A percentile compares a stretch with the other conserved stretches of the same genome.
Evolutionary conservation across 2,797 vertebrate species (phyloP).

Genomic region (Sebastes trivittatus): DNA sequence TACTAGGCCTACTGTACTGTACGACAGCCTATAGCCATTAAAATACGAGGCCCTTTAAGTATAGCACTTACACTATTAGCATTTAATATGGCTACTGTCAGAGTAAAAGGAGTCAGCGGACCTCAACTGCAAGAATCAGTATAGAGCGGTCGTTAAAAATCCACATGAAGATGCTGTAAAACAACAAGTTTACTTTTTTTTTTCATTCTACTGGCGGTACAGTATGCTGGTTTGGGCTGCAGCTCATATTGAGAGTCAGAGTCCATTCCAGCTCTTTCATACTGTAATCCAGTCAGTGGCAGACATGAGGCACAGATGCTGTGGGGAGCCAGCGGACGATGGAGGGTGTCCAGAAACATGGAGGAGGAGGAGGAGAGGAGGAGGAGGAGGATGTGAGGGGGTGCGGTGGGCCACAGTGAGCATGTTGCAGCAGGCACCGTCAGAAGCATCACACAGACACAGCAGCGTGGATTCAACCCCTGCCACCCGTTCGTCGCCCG

Average conservation of each 20-base stretch:
- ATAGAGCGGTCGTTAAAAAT: constrained; percentile 36
- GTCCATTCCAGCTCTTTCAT: constrained; percentile 58
- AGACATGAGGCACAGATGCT: constrained; percentile 80
- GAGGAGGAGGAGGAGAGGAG: constrained; percentile 54
- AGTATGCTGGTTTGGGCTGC: constrained; percentile 52
- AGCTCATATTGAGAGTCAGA: constrained; percentile 38
- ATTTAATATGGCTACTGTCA: constrained; percentile 30
- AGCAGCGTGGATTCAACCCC: constrained; percentile 65
- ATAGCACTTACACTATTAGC: constrained; percentile 1
- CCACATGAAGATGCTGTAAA: constrained; percentile 59
- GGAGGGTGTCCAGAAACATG: constrained; percentile 77
- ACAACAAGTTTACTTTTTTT: constrained; percentile 36
- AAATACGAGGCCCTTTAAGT: constrained; percentile 9
- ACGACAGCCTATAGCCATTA: constrained; percentile 14
- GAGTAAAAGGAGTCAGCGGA: constrained; percentile 25
- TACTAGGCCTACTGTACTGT: constrained; percentile 13
- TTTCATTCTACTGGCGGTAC: constrained; percentile 28
- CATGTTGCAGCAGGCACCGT: constrained; percentile 71
- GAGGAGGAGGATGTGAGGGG: constrained; percentile 24
- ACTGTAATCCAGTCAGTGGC: constrained; percentile 74
- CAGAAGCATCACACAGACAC: constrained; percentile 76
- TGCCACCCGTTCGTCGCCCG: constrained; percentile 35
- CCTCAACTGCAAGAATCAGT: constrained; percentile 29
- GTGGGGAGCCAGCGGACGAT: constrained; percentile 71
- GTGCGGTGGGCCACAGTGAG: constrained; percentile 68